phyloP scores from a whole-genome alignment of 1,140 invertebrate species.

The Temnothorax curvispinosus region DNA sequence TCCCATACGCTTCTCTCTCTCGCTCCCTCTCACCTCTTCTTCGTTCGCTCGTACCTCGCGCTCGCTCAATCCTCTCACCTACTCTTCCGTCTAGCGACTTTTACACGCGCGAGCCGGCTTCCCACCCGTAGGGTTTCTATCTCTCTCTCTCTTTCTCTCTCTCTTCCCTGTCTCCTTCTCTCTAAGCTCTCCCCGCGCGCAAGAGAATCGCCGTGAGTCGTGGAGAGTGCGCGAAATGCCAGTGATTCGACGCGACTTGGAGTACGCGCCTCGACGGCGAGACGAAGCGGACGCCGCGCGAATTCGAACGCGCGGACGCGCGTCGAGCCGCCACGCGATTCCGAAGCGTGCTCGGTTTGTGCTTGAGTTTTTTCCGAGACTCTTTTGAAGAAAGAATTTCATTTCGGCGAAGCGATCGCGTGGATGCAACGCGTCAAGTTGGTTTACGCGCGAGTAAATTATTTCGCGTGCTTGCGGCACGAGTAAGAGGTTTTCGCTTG shows the following conservation, averaged over 20 bases:
- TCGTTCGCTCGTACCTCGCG: constrained; percentile 48
- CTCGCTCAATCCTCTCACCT: constrained; percentile 76
- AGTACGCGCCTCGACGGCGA: constrained; percentile 62
- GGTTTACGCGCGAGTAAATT: background rate
- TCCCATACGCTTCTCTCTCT: constrained; percentile 20
- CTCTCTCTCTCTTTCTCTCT: constrained; percentile 10
- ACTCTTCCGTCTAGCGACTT: constrained; percentile 76
- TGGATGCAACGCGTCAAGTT: background rate
- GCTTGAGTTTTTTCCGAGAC: background rate
- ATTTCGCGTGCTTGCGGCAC: background rate
- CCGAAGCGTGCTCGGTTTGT: background rate
- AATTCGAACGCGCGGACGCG: constrained; percentile 52
- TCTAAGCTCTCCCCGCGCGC: constrained; percentile 18
- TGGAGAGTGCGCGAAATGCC: constrained; percentile 73
- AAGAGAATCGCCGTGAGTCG: constrained; percentile 45
- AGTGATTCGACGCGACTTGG: constrained; percentile 76
- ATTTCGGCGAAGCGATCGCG: background rate
- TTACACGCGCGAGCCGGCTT: constrained; percentile 80
- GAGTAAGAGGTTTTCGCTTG: constrained; percentile 16
- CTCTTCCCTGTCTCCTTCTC: background rate
- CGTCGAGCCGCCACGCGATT: constrained; percentile 18
- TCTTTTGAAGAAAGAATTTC: background rate
- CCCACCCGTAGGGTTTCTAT: constrained; percentile 65
- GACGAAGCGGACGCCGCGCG: constrained; percentile 35
- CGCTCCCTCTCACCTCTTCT: constrained; percentile 39